Evolutionary conservation across 2,797 vertebrate species (phyloP), one percentile per base, ranked within the genome.

Genomic region (Rhinoraja longicauda): DNA sequence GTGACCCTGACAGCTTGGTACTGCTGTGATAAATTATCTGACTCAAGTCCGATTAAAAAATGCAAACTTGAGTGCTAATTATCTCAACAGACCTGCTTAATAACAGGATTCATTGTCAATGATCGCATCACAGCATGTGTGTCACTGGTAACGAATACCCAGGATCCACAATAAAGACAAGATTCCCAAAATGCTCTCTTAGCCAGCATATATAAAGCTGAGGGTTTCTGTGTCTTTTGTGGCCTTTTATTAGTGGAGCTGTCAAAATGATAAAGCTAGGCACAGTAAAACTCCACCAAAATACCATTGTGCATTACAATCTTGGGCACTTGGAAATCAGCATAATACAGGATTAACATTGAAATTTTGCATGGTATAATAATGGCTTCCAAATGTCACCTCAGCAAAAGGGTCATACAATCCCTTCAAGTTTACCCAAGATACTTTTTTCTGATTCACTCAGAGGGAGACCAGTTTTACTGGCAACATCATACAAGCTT

Each of bases 11-110:
- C 97, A 97, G 96, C 95, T 96, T 95, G 96, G 96, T 96, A 95
- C 95, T 95, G 95, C 96, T 96, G 95, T 97, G 96, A 97, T 97
- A 97, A 97, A 97, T 97, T 95, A 96, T 97, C 96, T 96, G 96
- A 97, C 96, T 96, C 95, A 95, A 96, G 95, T 95, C 95, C 95
- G 95, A 96, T 96, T 96, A 96, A 96, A 97, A 93, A 97, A 96
- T 96, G 96, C 96, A 96, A 95, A 95, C 94, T 95, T 93, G 94
- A 96, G 95, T 96, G 96, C 96, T 97, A 97, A 97, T 97, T 97
- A 97, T 96, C 96, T 96, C 94, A 78, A 95, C 95, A 96, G 96
- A 96, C 95, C 95, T 93, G 93, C 96, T 96, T 96, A 95, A 96
- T 96, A 97, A 96, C 94, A 95, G 95, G 95, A 73, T 96, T 97